These are phyloP conservation scores for Phylloscopus trochilus DNA, from an alignment of 2,113 vertebrate genomes.

Conservation along the genomic window DNA sequence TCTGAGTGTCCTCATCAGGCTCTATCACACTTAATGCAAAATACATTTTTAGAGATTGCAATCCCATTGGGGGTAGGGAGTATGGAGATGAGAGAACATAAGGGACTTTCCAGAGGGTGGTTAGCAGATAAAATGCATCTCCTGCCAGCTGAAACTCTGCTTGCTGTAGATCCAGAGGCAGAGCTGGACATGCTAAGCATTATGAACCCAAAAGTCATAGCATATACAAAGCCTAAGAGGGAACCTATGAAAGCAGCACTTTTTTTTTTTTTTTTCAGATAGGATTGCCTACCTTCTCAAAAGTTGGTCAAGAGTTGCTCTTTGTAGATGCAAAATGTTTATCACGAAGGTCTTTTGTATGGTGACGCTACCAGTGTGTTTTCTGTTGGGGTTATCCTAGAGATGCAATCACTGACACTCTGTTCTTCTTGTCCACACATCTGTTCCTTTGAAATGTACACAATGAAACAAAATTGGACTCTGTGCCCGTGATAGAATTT, in stretches of 20 bases:
- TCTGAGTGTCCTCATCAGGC: neutral
- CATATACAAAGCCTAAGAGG: neutral
- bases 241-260: neutral
- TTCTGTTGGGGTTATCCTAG: neutral
- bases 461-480: neutral
- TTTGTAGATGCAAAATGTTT: neutral
- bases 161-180: neutral
- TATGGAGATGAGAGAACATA: neutral
- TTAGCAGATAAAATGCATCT: neutral
- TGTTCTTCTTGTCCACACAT: neutral
- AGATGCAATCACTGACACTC: neutral
- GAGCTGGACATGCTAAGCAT: neutral
- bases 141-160: neutral
- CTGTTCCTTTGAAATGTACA: neutral
- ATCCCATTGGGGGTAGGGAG: rapidly evolving
- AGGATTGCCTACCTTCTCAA: neutral
- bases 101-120: neutral
- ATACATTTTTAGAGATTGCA: neutral
- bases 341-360: neutral
- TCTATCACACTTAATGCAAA: neutral
- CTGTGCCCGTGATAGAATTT: neutral
- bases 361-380: neutral
- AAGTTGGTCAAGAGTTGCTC: neutral
- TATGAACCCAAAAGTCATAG: neutral
- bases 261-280: neutral